Percentiles rank a stretch among this genome's conserved stretches.
Evolutionary conservation across 2,113 vertebrate genomes (phyloP).

Genomic region (Uria lomvia): DNA sequence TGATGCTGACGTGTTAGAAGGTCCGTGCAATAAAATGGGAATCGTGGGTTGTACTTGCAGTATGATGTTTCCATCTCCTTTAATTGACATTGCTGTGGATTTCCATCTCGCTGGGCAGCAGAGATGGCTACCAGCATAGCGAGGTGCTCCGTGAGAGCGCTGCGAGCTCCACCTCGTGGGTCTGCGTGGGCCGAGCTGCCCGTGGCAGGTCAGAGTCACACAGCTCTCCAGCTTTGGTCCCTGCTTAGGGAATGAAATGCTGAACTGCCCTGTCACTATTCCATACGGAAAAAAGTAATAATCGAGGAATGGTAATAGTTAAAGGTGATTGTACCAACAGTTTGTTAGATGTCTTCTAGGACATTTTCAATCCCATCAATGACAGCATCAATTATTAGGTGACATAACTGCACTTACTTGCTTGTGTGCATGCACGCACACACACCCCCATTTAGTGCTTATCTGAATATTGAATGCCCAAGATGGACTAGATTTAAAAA

Average conservation of each 20-base stretch:
- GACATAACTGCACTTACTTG: background rate
- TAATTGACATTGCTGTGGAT: background rate
- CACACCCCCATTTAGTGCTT: background rate
- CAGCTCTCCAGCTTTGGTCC: background rate
- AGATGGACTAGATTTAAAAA: background rate
- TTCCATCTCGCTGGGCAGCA: background rate
- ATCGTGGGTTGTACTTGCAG: background rate
- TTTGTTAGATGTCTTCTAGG: background rate
- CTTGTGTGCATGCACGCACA: background rate
- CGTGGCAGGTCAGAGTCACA: background rate
- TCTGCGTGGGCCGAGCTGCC: background rate
- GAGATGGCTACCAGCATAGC: background rate
- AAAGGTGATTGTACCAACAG: background rate
- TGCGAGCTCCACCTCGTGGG: background rate
- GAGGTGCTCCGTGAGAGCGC: background rate
- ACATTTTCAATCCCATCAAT: background rate
- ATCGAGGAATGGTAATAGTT: background rate
- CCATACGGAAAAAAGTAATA: background rate
- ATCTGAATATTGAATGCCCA: background rate
- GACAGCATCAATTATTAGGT: background rate
- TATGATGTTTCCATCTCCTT: background rate
- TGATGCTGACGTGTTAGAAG: background rate
- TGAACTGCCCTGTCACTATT: background rate
- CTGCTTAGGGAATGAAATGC: background rate
- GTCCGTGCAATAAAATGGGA: background rate